phyloP scores from a whole-genome alignment of 2,797 vertebrate species.

The Percopsis omiscomaycus region DNA sequence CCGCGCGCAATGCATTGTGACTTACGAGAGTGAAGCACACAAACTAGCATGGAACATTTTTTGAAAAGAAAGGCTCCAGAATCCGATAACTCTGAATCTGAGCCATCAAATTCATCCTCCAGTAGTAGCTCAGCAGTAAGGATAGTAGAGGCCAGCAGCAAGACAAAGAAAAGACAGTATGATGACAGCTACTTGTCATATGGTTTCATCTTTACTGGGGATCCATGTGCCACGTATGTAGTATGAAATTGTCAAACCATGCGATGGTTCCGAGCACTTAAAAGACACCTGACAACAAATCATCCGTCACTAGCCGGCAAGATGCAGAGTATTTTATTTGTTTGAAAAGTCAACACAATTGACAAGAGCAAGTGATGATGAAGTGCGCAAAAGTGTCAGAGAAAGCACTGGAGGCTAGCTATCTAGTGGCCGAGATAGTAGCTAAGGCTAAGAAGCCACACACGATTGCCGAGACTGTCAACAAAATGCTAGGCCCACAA shows the following conservation, averaged over 20 bases:
- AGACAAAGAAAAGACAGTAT: slow-evolving; percentile 6
- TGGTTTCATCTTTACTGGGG: slow-evolving; percentile 16
- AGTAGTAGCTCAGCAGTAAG: not conserved
- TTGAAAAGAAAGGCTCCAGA: slow-evolving; percentile 12
- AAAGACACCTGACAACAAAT: slow-evolving; percentile 30
- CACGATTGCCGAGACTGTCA: not conserved
- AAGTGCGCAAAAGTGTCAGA: slow-evolving; percentile 15
- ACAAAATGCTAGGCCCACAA: not conserved
- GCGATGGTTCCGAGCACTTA: slow-evolving; percentile 17
- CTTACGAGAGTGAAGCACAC: not conserved
- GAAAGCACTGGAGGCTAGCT: slow-evolving; percentile 21
- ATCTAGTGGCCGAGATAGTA: slow-evolving; percentile 13
- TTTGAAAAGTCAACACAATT: slow-evolving; percentile 12
- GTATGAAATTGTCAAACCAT: slow-evolving; percentile 24
- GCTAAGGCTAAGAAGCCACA: slow-evolving; percentile 12
- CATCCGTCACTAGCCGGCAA: slow-evolving; percentile 18
- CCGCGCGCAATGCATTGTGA: not conserved
- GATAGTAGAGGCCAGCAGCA: slow-evolving; percentile 4
- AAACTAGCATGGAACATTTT: slow-evolving; percentile 2
- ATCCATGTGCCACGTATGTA: slow-evolving; percentile 12
- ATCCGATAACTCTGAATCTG: not conserved
- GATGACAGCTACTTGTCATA: slow-evolving; percentile 11
- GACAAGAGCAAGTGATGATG: slow-evolving; percentile 23
- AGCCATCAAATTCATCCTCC: not conserved
- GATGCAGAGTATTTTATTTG: slow-evolving; percentile 19